Conservation (phyloP, 2,113 vertebrate genomes). For the Cervus canadensis region DNA sequence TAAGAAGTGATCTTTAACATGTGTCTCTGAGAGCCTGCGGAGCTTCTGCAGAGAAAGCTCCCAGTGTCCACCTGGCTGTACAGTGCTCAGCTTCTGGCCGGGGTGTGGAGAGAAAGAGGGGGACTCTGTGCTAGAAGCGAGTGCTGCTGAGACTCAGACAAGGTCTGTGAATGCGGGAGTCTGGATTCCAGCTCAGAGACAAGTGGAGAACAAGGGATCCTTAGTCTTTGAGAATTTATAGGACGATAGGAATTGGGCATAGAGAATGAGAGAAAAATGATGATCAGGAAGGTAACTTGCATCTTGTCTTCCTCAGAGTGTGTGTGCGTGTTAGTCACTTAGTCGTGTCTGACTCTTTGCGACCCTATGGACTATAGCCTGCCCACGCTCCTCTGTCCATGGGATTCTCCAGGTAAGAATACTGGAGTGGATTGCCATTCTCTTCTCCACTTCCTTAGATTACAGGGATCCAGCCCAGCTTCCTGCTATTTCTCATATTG, state of each 20-base stretch:
- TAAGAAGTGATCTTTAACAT: not conserved
- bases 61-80: not conserved
- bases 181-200: not conserved
- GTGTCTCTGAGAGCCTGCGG: not conserved
- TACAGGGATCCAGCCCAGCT: not conserved
- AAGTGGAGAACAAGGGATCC: not conserved
- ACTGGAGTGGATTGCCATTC: not conserved
- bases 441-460: not conserved
- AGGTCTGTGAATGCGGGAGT: not conserved
- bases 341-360: not conserved
- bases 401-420: not conserved
- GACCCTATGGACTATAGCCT: not conserved
- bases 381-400: not conserved
- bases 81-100: not conserved
- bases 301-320: not conserved
- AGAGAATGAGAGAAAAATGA: not conserved
- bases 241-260: not conserved
- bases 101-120: not conserved
- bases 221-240: not conserved
- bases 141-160: not conserved
- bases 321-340: not conserved
- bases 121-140: not conserved
- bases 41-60: not conserved
- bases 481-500: not conserved
- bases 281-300: not conserved